Evolutionary conservation across 2,113 vertebrate genomes (phyloP).

Genomic region (Trematocara macrostoma): DNA sequence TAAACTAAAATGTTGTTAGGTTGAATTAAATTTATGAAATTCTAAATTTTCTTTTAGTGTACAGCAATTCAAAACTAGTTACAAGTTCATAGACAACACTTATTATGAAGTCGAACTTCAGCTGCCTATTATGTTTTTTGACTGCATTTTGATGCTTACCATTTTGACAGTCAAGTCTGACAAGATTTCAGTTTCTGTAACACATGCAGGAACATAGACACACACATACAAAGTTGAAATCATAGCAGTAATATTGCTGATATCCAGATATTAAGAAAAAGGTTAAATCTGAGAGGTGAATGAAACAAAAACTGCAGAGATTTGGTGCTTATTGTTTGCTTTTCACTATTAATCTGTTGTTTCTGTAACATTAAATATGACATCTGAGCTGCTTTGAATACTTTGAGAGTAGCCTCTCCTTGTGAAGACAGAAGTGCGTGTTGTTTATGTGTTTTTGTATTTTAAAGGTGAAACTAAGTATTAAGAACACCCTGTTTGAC

Average conservation of each 20-base stretch:
- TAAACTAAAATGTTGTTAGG: background rate
- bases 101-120: background rate
- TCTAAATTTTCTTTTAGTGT: rapidly evolving
- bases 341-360: background rate
- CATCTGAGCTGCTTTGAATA: background rate
- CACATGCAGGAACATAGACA: rapidly evolving
- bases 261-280: background rate
- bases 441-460: background rate
- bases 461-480: background rate
- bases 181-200: background rate
- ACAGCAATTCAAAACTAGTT: background rate
- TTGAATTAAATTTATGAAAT: background rate
- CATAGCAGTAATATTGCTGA: background rate
- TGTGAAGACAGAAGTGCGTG: background rate
- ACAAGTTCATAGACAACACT: background rate
- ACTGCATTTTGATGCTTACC: background rate
- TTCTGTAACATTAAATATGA: background rate
- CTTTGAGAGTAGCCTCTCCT: background rate
- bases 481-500: background rate
- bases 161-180: background rate
- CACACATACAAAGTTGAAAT: background rate
- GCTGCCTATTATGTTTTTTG: background rate
- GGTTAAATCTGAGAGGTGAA: too few species aligned
- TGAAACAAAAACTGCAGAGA: too few species aligned
- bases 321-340: too few species aligned